Conservation (phyloP, 2,888 invertebrate genomes). For the Matsumyia berberina region DNA sequence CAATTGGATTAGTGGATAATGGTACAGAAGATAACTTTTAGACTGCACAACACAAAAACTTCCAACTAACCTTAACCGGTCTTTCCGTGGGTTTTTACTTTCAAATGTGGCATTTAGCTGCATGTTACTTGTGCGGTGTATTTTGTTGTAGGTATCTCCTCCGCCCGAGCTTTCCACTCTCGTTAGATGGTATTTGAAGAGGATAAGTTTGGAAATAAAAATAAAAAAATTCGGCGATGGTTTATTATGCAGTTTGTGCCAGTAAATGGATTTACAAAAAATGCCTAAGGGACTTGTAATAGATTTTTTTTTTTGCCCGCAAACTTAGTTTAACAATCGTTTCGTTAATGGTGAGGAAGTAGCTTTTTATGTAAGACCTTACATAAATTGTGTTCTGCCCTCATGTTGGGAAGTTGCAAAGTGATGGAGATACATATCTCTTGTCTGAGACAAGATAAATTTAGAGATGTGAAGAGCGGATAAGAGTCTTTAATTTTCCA, state of each 20-base stretch:
- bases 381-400: not conserved
- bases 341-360: not conserved
- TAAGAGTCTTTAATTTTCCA: too few species aligned
- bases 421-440: too few species aligned
- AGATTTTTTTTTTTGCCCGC: not conserved
- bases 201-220: not conserved
- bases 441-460: too few species aligned
- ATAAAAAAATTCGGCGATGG: slow-evolving; percentile 27
- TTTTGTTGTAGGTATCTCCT: not conserved
- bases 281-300: not conserved
- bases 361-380: not conserved
- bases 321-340: slow-evolving; percentile 14
- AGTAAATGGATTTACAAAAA: slow-evolving; percentile 33
- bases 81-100: slow-evolving; percentile 73
- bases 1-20: slow-evolving; percentile 75
- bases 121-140: slow-evolving; percentile 41
- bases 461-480: too few species aligned
- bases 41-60: slow-evolving; percentile 38
- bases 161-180: not conserved
- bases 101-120: slow-evolving; percentile 76
- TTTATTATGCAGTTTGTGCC: slow-evolving; percentile 32
- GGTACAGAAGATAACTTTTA: slow-evolving; percentile 66
- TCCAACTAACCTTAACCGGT: slow-evolving; percentile 72
- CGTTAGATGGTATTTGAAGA: slow-evolving; percentile 29
- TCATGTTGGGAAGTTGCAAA: not conserved